phyloP scores from a whole-genome alignment of 2,888 invertebrate genomes.

The Colostygia pectinataria region DNA sequence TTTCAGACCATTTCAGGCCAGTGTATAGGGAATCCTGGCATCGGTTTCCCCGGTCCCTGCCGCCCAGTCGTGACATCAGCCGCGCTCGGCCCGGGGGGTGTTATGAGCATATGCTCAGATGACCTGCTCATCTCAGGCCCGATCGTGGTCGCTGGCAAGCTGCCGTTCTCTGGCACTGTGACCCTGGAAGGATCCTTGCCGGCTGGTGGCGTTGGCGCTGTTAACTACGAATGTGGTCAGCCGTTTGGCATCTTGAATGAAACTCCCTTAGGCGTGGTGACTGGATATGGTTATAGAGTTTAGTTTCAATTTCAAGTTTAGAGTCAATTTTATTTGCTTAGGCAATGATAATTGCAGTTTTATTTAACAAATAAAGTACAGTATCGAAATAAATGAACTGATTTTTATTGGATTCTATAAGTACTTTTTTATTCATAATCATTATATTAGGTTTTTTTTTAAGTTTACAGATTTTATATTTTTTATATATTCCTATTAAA shows the following conservation, averaged over 20 bases:
- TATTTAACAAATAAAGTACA: no score
- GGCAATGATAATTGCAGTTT: no score
- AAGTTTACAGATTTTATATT: no score
- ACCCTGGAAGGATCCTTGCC: slow-evolving; percentile 43
- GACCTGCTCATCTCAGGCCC: slow-evolving; percentile 36
- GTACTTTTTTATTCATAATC: no score
- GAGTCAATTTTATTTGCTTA: no score
- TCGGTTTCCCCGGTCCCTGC: background rate
- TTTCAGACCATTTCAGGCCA: slow-evolving; percentile 22
- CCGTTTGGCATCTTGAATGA: background rate
- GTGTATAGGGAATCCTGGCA: slow-evolving; percentile 3
- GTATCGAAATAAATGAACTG: no score
- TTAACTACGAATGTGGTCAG: slow-evolving; percentile 24
- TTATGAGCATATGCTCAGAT: slow-evolving; percentile 33
- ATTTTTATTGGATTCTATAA: no score
- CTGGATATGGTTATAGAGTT: background rate
- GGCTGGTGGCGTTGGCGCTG: slow-evolving; percentile 20
- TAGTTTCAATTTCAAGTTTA: no score
- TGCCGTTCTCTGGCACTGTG: slow-evolving; percentile 43
- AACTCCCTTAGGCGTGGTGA: no score
- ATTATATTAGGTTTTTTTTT: no score
- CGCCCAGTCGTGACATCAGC: slow-evolving; percentile 4
- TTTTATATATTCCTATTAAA: no score
- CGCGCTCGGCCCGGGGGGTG: slow-evolving; percentile 8
- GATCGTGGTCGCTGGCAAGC: slow-evolving; percentile 36